These are phyloP conservation scores for Alfaro cultratus DNA, from an alignment of 2,797 vertebrate genomes.

Conservation along the genomic window DNA sequence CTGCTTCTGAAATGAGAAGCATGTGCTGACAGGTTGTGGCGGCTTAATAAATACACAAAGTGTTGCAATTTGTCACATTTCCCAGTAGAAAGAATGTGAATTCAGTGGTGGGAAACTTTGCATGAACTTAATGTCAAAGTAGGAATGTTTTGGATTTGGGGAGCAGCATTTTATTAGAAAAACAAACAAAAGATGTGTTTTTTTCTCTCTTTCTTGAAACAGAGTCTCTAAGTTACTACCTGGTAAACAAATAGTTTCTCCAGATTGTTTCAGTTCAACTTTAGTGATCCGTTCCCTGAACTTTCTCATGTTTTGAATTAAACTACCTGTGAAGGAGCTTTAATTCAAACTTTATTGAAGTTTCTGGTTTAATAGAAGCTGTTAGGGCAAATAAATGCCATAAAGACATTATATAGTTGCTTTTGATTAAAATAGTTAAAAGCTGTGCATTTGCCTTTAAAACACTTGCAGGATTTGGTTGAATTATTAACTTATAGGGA, in stretches of 20 bases:
- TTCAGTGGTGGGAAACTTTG: conserved; percentile 7
- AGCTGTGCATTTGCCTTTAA: neutral
- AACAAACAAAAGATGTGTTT: neutral
- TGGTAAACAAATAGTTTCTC: conserved; percentile 2
- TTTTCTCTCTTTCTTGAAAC: too few species aligned
- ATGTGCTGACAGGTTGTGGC: conserved; percentile 6
- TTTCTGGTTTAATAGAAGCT: neutral
- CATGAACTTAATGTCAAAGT: neutral
- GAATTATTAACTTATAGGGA: neutral
- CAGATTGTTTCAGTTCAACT: neutral
- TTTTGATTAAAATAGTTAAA: neutral
- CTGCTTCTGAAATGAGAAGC: conserved; percentile 7
- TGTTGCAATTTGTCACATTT: neutral
- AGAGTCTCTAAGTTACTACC: neutral
- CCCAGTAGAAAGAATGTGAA: neutral
- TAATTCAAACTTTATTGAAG: neutral
- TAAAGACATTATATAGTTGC: neutral
- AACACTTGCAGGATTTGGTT: neutral
- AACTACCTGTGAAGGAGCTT: neutral
- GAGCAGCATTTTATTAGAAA: conserved; percentile 13
- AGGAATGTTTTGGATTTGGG: conserved; percentile 4
- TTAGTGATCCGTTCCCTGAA: neutral
- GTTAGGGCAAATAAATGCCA: neutral
- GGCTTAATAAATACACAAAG: neutral
- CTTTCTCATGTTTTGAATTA: neutral